These are phyloP conservation scores for Achlya flavicornis DNA, from an alignment of 2,888 invertebrate species.

Conservation along the genomic window DNA sequence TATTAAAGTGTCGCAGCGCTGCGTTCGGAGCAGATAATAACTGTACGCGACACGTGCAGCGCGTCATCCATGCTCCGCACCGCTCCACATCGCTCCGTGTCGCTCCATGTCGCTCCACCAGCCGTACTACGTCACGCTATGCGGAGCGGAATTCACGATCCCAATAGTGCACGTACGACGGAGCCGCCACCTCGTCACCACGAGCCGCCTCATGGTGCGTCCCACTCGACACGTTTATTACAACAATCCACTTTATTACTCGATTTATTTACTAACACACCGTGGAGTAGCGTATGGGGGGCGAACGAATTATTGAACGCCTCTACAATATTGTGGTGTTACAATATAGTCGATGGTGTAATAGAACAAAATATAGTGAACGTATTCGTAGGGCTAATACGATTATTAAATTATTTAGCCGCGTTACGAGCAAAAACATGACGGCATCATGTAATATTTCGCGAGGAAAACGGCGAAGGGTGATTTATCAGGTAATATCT, in stretches of 20 bases:
- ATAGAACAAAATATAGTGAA: too few relatives aligned
- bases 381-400: background rate
- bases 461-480: slow-evolving; percentile 8
- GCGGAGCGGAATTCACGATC: background rate
- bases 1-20: background rate
- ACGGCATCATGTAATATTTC: background rate
- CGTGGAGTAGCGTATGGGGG: too few relatives aligned
- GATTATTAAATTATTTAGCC: background rate
- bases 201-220: too few relatives aligned
- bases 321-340: background rate
- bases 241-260: too few relatives aligned
- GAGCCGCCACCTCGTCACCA: background rate
- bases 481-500: slow-evolving; percentile 14
- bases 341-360: too few relatives aligned
- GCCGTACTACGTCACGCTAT: background rate
- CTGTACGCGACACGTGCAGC: background rate
- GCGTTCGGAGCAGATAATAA: background rate
- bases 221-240: too few relatives aligned
- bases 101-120: too few relatives aligned
- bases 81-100: too few relatives aligned
- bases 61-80: too few relatives aligned
- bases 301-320: background rate
- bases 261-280: too few relatives aligned
- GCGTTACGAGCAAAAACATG: background rate
- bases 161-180: background rate